These are phyloP conservation scores for Myioborus melanocephalus DNA, from an alignment of 2,797 vertebrate species.

Conservation along the genomic window DNA sequence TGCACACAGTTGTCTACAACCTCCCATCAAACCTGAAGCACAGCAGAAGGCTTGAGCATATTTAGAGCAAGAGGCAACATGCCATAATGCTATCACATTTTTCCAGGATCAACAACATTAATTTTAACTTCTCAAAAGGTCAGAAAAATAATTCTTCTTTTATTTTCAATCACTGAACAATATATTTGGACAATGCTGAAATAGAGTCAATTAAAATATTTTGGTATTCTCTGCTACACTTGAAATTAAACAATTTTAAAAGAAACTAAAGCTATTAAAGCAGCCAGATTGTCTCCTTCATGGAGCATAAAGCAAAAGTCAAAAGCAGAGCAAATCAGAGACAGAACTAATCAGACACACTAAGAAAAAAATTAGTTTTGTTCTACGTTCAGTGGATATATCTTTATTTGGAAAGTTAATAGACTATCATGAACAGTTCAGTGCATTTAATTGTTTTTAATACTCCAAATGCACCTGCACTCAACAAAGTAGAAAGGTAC, in stretches of 20 bases:
- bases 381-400: background rate
- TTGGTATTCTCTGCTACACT: background rate
- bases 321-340: slow-evolving; percentile 14
- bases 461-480: background rate
- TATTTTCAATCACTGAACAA: background rate
- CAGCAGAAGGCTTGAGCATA: background rate
- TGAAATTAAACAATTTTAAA: slow-evolving; percentile 21
- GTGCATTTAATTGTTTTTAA: background rate
- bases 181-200: background rate
- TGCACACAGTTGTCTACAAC: background rate
- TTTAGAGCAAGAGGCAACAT: background rate
- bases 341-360: background rate
- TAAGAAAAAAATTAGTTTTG: slow-evolving; percentile 11
- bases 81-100: background rate
- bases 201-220: slow-evolving; percentile 9
- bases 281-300: slow-evolving; percentile 33
- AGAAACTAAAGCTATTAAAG: slow-evolving; percentile 32
- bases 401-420: slow-evolving; percentile 7
- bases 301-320: slow-evolving; percentile 31
- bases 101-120: background rate
- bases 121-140: slow-evolving; percentile 12
- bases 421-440: background rate
- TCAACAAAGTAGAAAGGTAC: background rate
- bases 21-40: background rate
- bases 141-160: background rate